Percentiles rank a stretch among this genome's conserved stretches.
phyloP scores from a whole-genome alignment of 2,797 vertebrate species.

The Bradypus variegatus region DNA sequence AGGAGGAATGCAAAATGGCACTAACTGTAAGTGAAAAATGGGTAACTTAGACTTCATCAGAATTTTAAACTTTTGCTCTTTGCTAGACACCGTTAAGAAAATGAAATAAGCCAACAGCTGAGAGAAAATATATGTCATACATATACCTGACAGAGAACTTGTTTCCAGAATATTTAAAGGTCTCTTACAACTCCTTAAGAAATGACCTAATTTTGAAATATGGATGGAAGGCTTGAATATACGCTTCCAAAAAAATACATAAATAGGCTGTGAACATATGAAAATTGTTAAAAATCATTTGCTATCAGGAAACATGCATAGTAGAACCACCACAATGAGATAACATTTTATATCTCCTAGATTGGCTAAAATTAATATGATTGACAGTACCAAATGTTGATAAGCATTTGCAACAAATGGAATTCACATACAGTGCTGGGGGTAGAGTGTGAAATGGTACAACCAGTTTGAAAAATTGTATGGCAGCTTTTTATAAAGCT shows the following conservation, averaged over 20 bases:
- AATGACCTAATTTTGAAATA: background rate
- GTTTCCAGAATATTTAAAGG: background rate
- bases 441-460: background rate
- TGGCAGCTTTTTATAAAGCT: background rate
- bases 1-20: background rate
- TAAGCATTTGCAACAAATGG: background rate
- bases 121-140: background rate
- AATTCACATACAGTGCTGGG: background rate
- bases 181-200: background rate
- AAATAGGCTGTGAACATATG: background rate
- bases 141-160: background rate
- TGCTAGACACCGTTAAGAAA: background rate
- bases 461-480: background rate
- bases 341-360: background rate
- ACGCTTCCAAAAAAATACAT: background rate
- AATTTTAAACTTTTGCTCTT: background rate
- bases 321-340: background rate
- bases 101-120: background rate
- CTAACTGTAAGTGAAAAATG: background rate
- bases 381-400: background rate
- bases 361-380: background rate
- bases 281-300: background rate
- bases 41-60: background rate
- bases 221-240: background rate
- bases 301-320: background rate